These are phyloP conservation scores for Euwallacea similis DNA, from an alignment of 1,140 invertebrate species.

Conservation along the genomic window DNA sequence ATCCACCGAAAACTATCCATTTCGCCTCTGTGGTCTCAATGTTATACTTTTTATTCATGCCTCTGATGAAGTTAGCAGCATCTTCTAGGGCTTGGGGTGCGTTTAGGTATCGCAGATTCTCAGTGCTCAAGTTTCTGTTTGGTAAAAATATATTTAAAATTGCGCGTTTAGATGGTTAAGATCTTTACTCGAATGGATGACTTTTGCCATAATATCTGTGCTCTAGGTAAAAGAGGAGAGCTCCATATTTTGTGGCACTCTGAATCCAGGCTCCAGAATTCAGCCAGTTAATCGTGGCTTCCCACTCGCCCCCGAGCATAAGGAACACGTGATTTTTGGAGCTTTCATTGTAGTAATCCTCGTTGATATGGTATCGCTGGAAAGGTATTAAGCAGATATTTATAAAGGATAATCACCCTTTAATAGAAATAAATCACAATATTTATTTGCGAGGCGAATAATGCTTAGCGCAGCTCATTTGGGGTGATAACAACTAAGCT, in stretches of 20 bases:
- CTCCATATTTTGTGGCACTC: constrained; percentile 77
- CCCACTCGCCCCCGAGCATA: constrained; percentile 83
- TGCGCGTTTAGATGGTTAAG: background rate
- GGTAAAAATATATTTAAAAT: no score
- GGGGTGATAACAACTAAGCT: no score
- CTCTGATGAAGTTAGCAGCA: constrained; percentile 76
- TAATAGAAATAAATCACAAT: background rate
- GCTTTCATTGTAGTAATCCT: constrained; percentile 65
- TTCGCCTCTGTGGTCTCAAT: constrained; percentile 64
- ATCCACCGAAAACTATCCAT: constrained; percentile 92
- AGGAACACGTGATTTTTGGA: constrained; percentile 70
- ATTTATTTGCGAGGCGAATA: background rate
- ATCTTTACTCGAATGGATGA: constrained; percentile 61
- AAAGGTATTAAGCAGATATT: constrained; percentile 41
- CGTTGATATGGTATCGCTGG: constrained; percentile 79
- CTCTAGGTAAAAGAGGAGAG: constrained; percentile 83
- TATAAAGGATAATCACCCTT: background rate
- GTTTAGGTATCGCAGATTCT: constrained; percentile 78
- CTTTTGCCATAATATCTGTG: constrained; percentile 93
- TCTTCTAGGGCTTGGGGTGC: constrained; percentile 90
- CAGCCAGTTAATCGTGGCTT: constrained; percentile 76
- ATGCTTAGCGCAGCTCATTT: background rate
- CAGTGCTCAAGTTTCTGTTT: constrained; percentile 69
- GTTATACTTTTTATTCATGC: constrained; percentile 67
- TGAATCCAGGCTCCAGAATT: constrained; percentile 80